phyloP scores from a whole-genome alignment of 2,113 vertebrate genomes.

The Alectura lathami region DNA sequence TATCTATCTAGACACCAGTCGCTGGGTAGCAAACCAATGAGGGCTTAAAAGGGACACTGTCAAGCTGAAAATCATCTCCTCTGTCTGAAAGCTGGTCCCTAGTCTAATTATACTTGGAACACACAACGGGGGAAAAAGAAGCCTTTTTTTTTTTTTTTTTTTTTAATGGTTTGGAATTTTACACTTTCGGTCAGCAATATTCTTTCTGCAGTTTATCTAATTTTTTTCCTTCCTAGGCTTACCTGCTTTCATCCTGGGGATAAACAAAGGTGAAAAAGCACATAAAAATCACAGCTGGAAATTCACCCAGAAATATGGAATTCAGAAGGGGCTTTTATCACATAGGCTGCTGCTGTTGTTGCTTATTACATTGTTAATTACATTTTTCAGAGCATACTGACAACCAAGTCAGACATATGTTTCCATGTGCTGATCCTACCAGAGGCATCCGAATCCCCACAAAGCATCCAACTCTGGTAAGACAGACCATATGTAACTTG shows the following conservation, averaged over 20 bases:
- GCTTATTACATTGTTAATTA: neutral
- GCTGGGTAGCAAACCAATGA: accelerated
- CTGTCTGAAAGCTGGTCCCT: neutral
- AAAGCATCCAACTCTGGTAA: neutral
- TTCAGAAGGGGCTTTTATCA: neutral
- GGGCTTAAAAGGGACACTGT: neutral
- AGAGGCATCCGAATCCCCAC: neutral
- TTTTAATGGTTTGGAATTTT: neutral
- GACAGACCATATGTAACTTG: neutral
- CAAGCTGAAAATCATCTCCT: slow-evolving; percentile 24
- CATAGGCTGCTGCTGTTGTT: neutral
- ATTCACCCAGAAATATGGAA: neutral
- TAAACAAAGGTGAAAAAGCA: neutral
- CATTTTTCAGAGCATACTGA: neutral
- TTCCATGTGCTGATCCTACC: neutral
- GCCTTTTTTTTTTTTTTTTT: neutral
- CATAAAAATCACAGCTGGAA: neutral
- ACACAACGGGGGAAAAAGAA: neutral
- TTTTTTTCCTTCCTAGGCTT: neutral
- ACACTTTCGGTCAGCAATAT: neutral
- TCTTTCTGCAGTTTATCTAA: neutral
- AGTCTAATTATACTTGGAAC: neutral
- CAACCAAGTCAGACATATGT: neutral
- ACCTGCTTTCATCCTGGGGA: neutral
- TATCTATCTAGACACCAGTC: neutral